A percentile compares a stretch with the other conserved stretches of the same genome.
phyloP scores from a whole-genome alignment of 2,797 vertebrate genomes.

The Microcaecilia unicolor region DNA sequence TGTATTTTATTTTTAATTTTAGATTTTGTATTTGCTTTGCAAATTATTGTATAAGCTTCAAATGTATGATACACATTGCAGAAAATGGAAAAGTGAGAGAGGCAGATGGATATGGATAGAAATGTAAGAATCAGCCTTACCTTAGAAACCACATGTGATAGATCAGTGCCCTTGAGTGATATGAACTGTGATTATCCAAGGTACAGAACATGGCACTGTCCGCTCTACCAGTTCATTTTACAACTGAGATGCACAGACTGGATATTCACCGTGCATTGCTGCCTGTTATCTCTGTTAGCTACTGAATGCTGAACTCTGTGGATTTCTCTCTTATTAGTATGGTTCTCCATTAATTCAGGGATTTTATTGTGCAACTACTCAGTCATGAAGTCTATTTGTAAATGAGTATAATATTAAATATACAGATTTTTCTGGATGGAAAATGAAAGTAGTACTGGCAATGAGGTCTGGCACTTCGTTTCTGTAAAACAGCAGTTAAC shows the following conservation, averaged over 20 bases:
- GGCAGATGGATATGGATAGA: neutral
- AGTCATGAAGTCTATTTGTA: conserved; percentile 13
- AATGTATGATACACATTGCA: accelerated
- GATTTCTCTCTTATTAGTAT: too few species aligned
- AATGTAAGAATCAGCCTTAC: neutral
- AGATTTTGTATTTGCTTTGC: conserved; percentile 10
- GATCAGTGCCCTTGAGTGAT: too few species aligned
- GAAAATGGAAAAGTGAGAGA: neutral
- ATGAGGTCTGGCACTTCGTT: neutral
- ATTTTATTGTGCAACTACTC: conserved; percentile 12
- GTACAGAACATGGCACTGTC: too few species aligned
- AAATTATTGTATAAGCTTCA: conserved; percentile 19
- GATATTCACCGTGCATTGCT: conserved; percentile 6
- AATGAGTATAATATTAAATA: conserved; percentile 22
- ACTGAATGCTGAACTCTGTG: conserved; percentile 10
- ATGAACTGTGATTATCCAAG: too few species aligned
- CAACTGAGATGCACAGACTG: conserved; percentile 10
- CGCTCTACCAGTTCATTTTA: conserved; percentile 7
- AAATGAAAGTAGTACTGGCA: conserved; percentile 2
- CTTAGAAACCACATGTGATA: too few species aligned
- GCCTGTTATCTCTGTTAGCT: conserved; percentile 6
- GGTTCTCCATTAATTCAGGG: conserved; percentile 15
- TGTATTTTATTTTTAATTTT: too few species aligned
- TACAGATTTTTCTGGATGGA: conserved; percentile 10
- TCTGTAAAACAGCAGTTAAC: too few species aligned